Percentiles rank a stretch among this genome's conserved stretches.
Evolutionary conservation across 2,888 invertebrate species (phyloP).

Genomic region (Lottia scabra): DNA sequence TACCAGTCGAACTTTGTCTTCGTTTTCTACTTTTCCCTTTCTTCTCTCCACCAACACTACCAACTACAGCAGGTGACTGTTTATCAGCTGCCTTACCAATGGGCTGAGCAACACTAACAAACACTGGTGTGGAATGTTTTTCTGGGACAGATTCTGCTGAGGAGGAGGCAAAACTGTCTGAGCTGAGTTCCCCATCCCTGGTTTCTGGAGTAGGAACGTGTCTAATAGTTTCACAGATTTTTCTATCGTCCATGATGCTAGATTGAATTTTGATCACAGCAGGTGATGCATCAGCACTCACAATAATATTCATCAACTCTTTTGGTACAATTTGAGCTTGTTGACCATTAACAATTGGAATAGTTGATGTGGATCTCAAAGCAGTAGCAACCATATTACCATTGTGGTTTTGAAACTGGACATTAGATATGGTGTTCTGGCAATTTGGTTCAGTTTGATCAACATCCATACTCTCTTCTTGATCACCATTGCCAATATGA

Average conservation of each 20-base stretch:
- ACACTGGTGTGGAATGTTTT: constrained; percentile 46
- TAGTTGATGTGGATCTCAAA: not conserved
- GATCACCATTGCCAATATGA: constrained; percentile 36
- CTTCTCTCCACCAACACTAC: constrained; percentile 15
- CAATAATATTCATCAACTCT: not conserved
- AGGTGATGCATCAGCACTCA: not conserved
- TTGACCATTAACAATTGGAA: constrained; percentile 13
- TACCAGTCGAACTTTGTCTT: not conserved
- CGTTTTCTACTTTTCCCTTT: constrained; percentile 7
- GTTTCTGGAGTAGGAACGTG: constrained; percentile 51
- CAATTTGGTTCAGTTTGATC: not conserved
- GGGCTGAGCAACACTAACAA: constrained; percentile 20
- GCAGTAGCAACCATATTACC: constrained; percentile 18
- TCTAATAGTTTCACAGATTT: constrained; percentile 37
- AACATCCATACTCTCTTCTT: constrained; percentile 13
- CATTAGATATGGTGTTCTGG: not conserved
- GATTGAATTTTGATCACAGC: not conserved
- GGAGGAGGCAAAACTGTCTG: constrained; percentile 54
- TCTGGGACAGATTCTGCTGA: constrained; percentile 42
- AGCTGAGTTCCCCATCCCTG: constrained; percentile 53
- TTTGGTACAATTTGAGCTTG: constrained; percentile 5
- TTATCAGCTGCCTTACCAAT: constrained; percentile 6
- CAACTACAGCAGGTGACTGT: not conserved
- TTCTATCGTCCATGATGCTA: not conserved
- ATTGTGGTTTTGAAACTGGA: not conserved